A percentile compares a stretch with the other conserved stretches of the same genome.
phyloP scores from a whole-genome alignment of 2,888 invertebrate genomes.

The Entomobrya multifasciata region DNA sequence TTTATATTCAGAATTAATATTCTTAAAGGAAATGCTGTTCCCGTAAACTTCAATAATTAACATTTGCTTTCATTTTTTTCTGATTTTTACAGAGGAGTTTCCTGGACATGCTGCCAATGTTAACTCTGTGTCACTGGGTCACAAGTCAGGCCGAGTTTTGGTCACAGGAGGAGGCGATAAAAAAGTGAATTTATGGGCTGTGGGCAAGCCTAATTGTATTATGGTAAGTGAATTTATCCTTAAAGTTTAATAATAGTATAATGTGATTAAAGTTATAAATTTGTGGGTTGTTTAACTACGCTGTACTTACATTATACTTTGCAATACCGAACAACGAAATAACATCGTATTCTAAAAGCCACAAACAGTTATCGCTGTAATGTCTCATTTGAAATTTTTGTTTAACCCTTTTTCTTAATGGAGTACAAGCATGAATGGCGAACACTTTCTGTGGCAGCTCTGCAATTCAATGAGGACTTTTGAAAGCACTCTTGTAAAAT shows the following conservation, averaged over 20 bases:
- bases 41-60: constrained; percentile 40
- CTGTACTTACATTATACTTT: not conserved
- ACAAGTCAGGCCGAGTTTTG: constrained; percentile 94
- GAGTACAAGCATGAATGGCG: not conserved
- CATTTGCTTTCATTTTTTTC: constrained; percentile 73
- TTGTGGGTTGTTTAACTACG: too few species aligned
- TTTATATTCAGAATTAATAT: constrained; percentile 5
- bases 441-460: not conserved
- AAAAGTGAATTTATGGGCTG: constrained; percentile 98
- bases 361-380: not conserved
- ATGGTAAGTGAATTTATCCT: constrained; percentile 86
- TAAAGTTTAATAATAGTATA: constrained; percentile 24
- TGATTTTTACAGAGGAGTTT: constrained; percentile 89
- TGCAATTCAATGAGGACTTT: not conserved
- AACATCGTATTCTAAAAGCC: not conserved
- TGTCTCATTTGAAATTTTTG: constrained; percentile 54
- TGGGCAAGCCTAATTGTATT: constrained; percentile 96
- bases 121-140: constrained; percentile 86
- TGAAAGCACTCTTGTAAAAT: not conserved
- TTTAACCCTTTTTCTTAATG: not conserved
- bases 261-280: not conserved
- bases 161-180: constrained; percentile 98
- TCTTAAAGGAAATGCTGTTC: constrained; percentile 26
- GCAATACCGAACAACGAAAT: not conserved
- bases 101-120: constrained; percentile 93